A percentile compares a stretch with the other conserved stretches of the same genome.
Conservation (phyloP, 2,888 invertebrate species). For the Tachina grossa region DNA sequence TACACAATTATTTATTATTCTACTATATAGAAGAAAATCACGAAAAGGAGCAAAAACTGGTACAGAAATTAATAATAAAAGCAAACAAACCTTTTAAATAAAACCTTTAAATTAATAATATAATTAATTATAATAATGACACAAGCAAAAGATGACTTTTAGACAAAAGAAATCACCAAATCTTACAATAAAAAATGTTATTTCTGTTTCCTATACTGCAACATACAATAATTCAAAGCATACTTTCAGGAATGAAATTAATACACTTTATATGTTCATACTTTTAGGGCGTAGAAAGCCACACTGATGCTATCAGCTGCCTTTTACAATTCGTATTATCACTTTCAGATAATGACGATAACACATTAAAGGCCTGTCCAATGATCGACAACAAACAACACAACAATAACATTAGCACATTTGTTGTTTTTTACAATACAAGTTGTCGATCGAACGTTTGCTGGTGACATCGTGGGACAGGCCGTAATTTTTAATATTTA, state of each 20-base stretch:
- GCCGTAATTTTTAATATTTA: no score
- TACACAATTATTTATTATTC: not conserved
- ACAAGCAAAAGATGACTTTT: not conserved
- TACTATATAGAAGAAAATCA: not conserved
- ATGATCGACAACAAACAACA: no score
- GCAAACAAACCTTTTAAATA: constrained; percentile 4
- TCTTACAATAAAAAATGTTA: not conserved
- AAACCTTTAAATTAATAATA: constrained; percentile 2
- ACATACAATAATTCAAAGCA: not conserved
- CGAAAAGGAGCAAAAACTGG: not conserved
- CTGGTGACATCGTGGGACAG: no score
- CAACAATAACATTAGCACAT: no score
- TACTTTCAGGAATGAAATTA: not conserved
- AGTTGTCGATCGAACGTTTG: no score
- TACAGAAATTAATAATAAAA: constrained; percentile 12
- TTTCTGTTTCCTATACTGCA: no score
- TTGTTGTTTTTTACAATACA: no score
- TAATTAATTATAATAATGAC: constrained; percentile 21
- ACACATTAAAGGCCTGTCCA: no score
- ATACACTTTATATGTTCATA: not conserved
- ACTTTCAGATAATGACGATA: no score
- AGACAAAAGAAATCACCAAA: constrained; percentile 23
- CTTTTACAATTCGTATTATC: no score
- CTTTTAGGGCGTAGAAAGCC: not conserved
- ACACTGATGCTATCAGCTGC: no score